Conservation (phyloP, 2,113 vertebrate genomes). For the Rhabdomys dilectus region DNA sequence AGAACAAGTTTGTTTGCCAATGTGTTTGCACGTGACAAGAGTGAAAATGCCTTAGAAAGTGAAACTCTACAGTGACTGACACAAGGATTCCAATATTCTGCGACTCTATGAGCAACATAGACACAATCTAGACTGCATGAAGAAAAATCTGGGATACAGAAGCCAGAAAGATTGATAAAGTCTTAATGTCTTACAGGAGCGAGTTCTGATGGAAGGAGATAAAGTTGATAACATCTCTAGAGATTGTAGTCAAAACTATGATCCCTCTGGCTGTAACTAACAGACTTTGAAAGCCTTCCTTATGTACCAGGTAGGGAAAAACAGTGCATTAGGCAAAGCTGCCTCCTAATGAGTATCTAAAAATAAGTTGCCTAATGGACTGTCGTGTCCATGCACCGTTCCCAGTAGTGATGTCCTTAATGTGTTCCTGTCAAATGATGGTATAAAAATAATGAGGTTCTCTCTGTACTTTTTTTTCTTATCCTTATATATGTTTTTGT, state of each 20-base stretch:
- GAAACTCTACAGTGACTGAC: neutral
- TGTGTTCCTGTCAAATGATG: slow-evolving; percentile 66
- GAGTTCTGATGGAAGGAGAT: neutral
- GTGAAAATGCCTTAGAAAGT: neutral
- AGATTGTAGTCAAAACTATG: neutral
- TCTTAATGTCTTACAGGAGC: neutral
- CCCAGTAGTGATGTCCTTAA: slow-evolving; percentile 48
- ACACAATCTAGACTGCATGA: neutral
- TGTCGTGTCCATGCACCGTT: slow-evolving; percentile 44
- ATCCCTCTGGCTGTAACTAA: neutral
- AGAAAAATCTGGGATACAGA: neutral
- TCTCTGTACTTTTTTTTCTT: slow-evolving; percentile 35
- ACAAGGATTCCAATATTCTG: neutral
- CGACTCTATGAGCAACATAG: neutral
- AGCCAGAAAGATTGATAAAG: neutral
- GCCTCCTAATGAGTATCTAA: slow-evolving; percentile 68
- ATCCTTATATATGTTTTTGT: slow-evolving; percentile 6
- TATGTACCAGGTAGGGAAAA: slow-evolving; percentile 48
- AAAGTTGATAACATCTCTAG: neutral
- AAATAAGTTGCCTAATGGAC: slow-evolving; percentile 72
- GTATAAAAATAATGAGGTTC: slow-evolving; percentile 63
- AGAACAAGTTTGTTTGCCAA: neutral
- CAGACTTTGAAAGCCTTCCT: slow-evolving; percentile 54
- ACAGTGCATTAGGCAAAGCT: slow-evolving; percentile 11
- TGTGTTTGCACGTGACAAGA: neutral